These are phyloP conservation scores for Leptocoma aspasia DNA, from an alignment of 2,113 vertebrate species.

Conservation along the genomic window DNA sequence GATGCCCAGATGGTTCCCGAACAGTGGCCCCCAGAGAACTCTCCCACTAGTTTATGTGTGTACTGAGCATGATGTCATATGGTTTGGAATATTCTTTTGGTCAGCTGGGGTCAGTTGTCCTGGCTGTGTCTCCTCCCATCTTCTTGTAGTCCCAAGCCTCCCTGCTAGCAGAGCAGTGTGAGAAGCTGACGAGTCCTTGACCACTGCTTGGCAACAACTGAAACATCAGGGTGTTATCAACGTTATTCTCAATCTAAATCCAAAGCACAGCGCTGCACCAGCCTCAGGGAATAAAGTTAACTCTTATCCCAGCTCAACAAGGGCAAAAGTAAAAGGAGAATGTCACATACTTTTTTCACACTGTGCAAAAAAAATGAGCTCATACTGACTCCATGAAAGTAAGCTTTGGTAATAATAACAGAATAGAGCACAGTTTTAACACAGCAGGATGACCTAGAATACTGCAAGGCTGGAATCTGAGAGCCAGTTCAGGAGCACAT, in stretches of 20 bases:
- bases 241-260: not conserved
- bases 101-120: not conserved
- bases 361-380: not conserved
- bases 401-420: not conserved
- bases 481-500: not conserved
- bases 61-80: not conserved
- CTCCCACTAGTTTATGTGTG: not conserved
- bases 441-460: not conserved
- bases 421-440: not conserved
- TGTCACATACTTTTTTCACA: not conserved
- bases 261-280: not conserved
- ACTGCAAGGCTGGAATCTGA: not conserved
- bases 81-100: not conserved
- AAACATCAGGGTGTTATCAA: not conserved
- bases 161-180: not conserved
- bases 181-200: not conserved
- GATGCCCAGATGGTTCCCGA: accelerated
- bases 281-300: not conserved
- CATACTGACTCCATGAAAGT: not conserved
- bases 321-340: not conserved
- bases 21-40: no score
- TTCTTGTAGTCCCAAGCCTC: not conserved
- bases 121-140: not conserved
- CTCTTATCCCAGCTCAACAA: not conserved
- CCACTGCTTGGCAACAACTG: not conserved